These are phyloP conservation scores for Zaprionus nigranus DNA, from an alignment of 1,140 invertebrate genomes.

Conservation along the genomic window DNA sequence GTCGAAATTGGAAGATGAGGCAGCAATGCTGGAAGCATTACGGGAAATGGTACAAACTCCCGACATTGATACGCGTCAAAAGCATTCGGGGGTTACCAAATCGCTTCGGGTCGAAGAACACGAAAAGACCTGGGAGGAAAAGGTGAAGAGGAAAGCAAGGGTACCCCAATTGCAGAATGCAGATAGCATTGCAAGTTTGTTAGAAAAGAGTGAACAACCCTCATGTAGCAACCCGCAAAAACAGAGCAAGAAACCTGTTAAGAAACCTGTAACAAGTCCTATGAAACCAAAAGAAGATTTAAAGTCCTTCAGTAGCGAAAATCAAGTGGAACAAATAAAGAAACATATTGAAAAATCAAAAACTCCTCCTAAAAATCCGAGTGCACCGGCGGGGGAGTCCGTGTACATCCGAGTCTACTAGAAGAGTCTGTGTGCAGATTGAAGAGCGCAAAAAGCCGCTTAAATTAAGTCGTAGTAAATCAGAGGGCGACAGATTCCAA, in stretches of 20 bases:
- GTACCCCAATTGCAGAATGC: not conserved
- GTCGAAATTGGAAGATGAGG: constrained; percentile 39
- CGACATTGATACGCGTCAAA: constrained; percentile 32
- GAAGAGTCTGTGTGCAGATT: not conserved
- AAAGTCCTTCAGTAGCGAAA: not conserved
- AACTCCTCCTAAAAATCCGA: not conserved
- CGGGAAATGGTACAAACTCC: constrained; percentile 51
- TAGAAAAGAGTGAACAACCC: not conserved
- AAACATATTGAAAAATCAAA: not conserved
- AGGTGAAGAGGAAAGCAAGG: not conserved
- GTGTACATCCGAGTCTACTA: not conserved
- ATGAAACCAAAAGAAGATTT: not conserved
- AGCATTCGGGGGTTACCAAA: not conserved
- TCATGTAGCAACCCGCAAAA: not conserved
- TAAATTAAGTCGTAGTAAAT: not conserved
- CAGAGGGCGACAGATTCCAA: not conserved
- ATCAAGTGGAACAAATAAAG: not conserved
- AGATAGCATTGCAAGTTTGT: not conserved
- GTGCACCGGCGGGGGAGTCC: not conserved
- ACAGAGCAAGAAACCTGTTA: not conserved
- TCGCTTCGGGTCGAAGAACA: not conserved
- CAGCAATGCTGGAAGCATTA: constrained; percentile 47
- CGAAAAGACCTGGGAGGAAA: constrained; percentile 3
- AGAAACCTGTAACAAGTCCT: not conserved
- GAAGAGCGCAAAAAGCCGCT: not conserved